Evolutionary conservation across 2,797 vertebrate genomes (phyloP).

Genomic region (Rhynchotus rufescens): DNA sequence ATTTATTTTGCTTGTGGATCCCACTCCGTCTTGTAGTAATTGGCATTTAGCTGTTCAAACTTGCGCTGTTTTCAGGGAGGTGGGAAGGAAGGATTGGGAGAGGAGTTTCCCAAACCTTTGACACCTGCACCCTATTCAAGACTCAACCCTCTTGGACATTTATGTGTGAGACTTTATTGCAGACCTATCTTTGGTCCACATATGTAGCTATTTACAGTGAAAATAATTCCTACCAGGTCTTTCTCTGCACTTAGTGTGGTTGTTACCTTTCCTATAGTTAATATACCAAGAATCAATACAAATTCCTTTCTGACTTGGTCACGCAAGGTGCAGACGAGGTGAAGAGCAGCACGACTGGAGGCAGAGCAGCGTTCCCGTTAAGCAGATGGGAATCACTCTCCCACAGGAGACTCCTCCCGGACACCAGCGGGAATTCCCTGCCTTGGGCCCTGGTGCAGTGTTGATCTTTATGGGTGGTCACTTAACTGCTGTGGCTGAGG

Average conservation of each 20-base stretch:
- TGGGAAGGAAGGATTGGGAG: background rate
- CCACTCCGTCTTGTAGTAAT: accelerated
- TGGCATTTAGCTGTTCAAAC: background rate
- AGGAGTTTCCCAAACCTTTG: background rate
- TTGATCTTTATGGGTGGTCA: background rate
- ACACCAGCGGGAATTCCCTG: background rate
- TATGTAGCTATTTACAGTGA: background rate
- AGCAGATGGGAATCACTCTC: background rate
- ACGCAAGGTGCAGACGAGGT: background rate
- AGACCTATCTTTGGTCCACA: background rate
- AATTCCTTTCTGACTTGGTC: background rate
- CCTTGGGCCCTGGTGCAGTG: background rate
- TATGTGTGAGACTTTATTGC: background rate
- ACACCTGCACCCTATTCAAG: background rate
- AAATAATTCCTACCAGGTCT: background rate
- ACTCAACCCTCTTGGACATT: background rate
- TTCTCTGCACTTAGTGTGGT: background rate
- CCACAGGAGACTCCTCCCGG: accelerated
- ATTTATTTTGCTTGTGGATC: background rate
- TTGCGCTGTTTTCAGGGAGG: background rate
- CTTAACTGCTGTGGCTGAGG: background rate
- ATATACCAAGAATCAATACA: background rate
- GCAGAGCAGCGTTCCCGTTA: background rate
- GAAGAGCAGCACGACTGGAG: background rate
- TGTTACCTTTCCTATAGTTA: background rate